These are phyloP conservation scores for Bos taurus DNA, from an alignment of 2,113 vertebrate species.

Conservation along the genomic window DNA sequence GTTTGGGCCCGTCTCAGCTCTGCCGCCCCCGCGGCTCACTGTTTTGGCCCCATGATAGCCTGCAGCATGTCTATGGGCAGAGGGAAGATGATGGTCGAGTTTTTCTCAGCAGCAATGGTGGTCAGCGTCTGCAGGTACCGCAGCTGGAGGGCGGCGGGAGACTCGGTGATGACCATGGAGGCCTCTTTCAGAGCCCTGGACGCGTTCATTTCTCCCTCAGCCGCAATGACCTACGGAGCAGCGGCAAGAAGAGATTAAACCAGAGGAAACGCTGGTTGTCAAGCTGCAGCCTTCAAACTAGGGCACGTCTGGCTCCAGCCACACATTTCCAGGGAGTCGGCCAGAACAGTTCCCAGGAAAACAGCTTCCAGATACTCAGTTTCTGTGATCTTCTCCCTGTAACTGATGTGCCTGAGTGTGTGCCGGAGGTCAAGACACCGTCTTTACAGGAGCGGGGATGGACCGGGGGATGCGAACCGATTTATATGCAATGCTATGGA, in stretches of 20 bases:
- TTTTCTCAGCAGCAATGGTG: slow-evolving; percentile 93
- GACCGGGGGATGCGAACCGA: background rate
- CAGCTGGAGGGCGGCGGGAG: slow-evolving; percentile 92
- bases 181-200: slow-evolving; percentile 93
- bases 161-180: slow-evolving; percentile 91
- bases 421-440: background rate
- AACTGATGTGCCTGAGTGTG: background rate
- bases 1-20: background rate
- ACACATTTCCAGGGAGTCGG: fast-evolving
- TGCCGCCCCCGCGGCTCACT: background rate
- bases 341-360: background rate
- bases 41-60: slow-evolving; percentile 59
- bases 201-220: slow-evolving; percentile 93
- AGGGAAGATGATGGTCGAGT: slow-evolving; percentile 94
- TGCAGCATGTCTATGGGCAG: slow-evolving; percentile 92
- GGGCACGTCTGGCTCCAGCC: fast-evolving
- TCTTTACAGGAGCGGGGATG: background rate
- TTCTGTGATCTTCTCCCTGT: background rate
- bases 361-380: background rate
- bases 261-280: fast-evolving
- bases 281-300: background rate
- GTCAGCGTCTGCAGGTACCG: slow-evolving; percentile 94
- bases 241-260: background rate
- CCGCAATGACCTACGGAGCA: slow-evolving; percentile 88
- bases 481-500: fast-evolving